Evolutionary conservation across 35 echinoderm and acorn worm genomes (phyloP).

Genomic region (Heliocidaris tuberculata): DNA sequence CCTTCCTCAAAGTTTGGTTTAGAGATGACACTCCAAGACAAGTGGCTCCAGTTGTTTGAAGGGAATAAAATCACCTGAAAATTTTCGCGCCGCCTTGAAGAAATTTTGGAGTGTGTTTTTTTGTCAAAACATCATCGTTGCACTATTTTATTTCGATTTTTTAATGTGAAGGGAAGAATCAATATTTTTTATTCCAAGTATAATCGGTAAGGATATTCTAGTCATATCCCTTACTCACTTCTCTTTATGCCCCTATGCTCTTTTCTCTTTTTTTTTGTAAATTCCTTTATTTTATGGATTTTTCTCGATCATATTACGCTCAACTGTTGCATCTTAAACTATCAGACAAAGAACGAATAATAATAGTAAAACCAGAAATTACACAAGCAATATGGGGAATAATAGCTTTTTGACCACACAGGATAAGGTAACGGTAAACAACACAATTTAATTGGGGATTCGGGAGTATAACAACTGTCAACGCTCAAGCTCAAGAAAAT

Average conservation of each 20-base stretch:
- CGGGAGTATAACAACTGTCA: neutral
- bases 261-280: neutral
- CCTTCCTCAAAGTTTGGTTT: neutral
- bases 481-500: neutral
- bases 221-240: neutral
- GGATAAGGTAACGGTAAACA: neutral
- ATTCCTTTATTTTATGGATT: neutral
- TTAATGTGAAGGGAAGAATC: conserved; percentile 5
- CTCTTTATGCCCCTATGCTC: neutral
- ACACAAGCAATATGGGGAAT: neutral
- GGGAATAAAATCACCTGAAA: neutral
- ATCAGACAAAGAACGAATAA: neutral
- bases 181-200: neutral
- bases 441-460: neutral
- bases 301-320: neutral
- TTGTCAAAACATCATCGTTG: neutral
- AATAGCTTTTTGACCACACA: neutral
- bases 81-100: neutral
- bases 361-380: too few species aligned
- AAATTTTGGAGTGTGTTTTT: neutral
- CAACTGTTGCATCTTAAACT: neutral
- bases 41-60: neutral
- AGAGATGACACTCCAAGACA: neutral
- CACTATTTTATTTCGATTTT: conserved; percentile 5
- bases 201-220: neutral